These are phyloP conservation scores for Paradisaea rubra DNA, from an alignment of 2,113 vertebrate genomes.

Conservation along the genomic window DNA sequence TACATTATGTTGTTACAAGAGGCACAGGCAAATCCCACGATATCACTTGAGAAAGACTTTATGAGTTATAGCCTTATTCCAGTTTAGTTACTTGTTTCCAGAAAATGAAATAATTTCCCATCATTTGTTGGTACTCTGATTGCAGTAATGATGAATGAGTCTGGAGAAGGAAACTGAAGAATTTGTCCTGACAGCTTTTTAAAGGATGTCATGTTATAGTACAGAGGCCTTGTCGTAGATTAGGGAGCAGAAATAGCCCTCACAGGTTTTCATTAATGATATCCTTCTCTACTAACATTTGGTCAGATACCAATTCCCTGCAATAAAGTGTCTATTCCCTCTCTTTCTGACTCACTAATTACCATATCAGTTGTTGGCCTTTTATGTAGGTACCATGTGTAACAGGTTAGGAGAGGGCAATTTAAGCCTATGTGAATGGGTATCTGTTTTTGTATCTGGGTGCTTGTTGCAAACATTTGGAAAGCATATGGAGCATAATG, in stretches of 20 bases:
- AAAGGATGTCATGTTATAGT: slow-evolving; percentile 65
- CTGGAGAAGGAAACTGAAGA: slow-evolving; percentile 57
- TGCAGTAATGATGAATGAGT: slow-evolving; percentile 65
- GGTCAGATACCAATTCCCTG: slow-evolving; percentile 45
- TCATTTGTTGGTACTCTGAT: slow-evolving; percentile 67
- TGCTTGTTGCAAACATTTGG: slow-evolving; percentile 80
- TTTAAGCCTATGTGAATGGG: slow-evolving; percentile 66
- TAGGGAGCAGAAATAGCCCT: slow-evolving; percentile 31
- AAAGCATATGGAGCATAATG: slow-evolving; percentile 79
- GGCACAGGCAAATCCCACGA: not conserved
- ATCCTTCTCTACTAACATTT: slow-evolving; percentile 31
- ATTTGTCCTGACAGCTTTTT: slow-evolving; percentile 52
- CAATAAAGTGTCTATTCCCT: slow-evolving; percentile 47
- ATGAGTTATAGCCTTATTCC: slow-evolving; percentile 47
- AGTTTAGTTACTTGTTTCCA: slow-evolving; percentile 63
- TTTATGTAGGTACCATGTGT: slow-evolving; percentile 69
- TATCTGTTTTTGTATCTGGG: slow-evolving; percentile 77
- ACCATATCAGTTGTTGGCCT: slow-evolving; percentile 64
- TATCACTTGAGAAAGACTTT: slow-evolving; percentile 8
- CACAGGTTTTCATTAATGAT: slow-evolving; percentile 51
- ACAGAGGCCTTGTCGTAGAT: slow-evolving; percentile 37
- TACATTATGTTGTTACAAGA: not conserved
- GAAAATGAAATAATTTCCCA: slow-evolving; percentile 70
- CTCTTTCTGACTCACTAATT: slow-evolving; percentile 59
- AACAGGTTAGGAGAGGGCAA: slow-evolving; percentile 62